phyloP scores from a whole-genome alignment of 2,888 invertebrate genomes.

The Tetragonisca angustula region DNA sequence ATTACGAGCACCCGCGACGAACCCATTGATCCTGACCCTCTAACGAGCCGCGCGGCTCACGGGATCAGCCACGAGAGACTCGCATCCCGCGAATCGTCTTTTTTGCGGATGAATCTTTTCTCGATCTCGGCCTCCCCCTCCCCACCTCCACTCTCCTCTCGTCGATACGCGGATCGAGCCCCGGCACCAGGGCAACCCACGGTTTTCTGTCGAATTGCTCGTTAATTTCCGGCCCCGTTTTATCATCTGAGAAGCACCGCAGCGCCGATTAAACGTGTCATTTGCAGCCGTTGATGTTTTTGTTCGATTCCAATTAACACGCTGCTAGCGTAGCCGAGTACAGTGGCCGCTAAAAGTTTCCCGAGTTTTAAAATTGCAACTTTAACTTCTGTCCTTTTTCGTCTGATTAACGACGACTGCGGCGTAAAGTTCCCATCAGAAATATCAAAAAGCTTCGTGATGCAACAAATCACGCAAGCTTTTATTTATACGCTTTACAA shows the following conservation, averaged over 20 bases:
- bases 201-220: background rate
- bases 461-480: too few species aligned
- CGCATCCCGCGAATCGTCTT: constrained; percentile 66
- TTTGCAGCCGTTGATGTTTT: background rate
- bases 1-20: constrained; percentile 75
- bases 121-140: constrained; percentile 17
- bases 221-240: background rate
- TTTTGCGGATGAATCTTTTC: constrained; percentile 62
- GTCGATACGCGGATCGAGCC: too few species aligned
- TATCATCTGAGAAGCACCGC: background rate
- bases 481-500: too few species aligned
- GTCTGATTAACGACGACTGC: too few species aligned
- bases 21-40: constrained; percentile 79
- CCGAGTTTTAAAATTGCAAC: background rate
- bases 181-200: too few species aligned
- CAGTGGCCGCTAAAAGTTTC: background rate
- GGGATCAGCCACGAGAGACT: constrained; percentile 50
- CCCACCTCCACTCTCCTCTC: background rate
- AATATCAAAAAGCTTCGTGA: too few species aligned
- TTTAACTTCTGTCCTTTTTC: background rate
- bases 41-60: constrained; percentile 69
- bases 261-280: background rate
- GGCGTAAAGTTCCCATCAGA: too few species aligned
- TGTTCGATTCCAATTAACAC: constrained; percentile 9
- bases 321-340: background rate